phyloP scores from a whole-genome alignment of 2,113 vertebrate species.

The Cynocephalus volans region DNA sequence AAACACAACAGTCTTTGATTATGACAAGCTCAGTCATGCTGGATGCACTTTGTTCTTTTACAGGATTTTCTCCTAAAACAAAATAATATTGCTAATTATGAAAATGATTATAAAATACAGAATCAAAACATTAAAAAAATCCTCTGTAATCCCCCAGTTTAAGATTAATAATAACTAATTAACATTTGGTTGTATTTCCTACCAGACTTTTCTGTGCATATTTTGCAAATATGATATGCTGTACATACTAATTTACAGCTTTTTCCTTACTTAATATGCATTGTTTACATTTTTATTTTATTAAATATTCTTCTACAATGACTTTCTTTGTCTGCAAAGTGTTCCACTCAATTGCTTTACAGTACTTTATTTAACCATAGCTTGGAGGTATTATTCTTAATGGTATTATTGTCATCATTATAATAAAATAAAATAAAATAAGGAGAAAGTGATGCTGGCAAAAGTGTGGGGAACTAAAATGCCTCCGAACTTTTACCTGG shows the following conservation, averaged over 20 bases:
- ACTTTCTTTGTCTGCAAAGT: constrained; percentile 64
- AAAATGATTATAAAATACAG: constrained; percentile 57
- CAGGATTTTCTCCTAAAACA: background rate
- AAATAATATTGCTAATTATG: constrained; percentile 59
- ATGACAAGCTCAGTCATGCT: background rate
- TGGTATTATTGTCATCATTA: constrained; percentile 17
- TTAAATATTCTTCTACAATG: constrained; percentile 46
- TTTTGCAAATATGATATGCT: constrained; percentile 24
- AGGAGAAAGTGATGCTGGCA: constrained; percentile 23
- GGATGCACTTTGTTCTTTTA: constrained; percentile 7
- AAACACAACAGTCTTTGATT: background rate
- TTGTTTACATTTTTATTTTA: constrained; percentile 46
- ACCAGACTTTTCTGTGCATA: constrained; percentile 20
- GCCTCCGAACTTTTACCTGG: constrained; percentile 70
- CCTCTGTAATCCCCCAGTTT: background rate
- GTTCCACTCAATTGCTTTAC: constrained; percentile 25
- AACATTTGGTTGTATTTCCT: constrained; percentile 39
- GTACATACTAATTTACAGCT: background rate
- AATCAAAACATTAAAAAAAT: constrained; percentile 52
- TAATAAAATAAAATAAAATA: constrained; percentile 47
- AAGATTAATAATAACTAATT: constrained; percentile 70
- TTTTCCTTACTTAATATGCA: constrained; percentile 33
- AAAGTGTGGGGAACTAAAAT: constrained; percentile 45
- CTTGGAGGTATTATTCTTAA: constrained; percentile 57
- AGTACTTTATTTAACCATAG: constrained; percentile 47